Conservation (phyloP, 2,888 invertebrate species). For the Ligdia adustata region DNA sequence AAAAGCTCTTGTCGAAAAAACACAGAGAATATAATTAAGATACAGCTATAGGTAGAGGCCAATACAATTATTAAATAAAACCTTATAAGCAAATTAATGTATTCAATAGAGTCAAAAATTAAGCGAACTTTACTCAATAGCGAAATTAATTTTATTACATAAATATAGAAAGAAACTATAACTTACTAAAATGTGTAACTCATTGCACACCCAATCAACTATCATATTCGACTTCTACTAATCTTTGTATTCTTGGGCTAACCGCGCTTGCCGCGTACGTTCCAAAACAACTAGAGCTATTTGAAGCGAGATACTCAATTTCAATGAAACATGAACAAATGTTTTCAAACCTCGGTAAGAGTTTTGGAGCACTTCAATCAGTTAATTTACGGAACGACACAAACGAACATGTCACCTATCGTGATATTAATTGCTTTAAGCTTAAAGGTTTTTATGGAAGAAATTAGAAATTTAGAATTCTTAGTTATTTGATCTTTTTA, state of each 20-base stretch:
- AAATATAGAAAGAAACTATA: too few species aligned
- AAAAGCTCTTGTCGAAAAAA: too few species aligned
- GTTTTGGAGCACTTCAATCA: constrained; percentile 36
- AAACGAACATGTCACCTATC: constrained; percentile 53
- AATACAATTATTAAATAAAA: background rate
- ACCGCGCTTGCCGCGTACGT: too few species aligned
- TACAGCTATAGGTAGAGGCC: constrained; percentile 14
- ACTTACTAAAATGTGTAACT: too few species aligned
- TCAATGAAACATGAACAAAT: constrained; percentile 41
- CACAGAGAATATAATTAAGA: background rate
- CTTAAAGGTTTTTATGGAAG: constrained; percentile 43
- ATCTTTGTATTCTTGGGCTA: too few species aligned
- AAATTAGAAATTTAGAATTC: constrained; percentile 58
- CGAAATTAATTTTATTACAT: too few species aligned
- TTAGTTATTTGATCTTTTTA: background rate
- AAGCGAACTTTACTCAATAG: too few species aligned
- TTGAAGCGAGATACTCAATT: constrained; percentile 52
- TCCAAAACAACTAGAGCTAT: constrained; percentile 52
- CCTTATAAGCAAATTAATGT: background rate
- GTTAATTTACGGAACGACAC: constrained; percentile 42
- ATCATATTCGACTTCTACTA: too few species aligned
- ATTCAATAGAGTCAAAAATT: too few species aligned
- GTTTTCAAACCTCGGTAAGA: constrained; percentile 57
- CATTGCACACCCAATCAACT: too few species aligned
- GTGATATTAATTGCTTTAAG: constrained; percentile 45